Conservation (phyloP, 2,888 invertebrate species). For the Dolomedes plantarius region DNA sequence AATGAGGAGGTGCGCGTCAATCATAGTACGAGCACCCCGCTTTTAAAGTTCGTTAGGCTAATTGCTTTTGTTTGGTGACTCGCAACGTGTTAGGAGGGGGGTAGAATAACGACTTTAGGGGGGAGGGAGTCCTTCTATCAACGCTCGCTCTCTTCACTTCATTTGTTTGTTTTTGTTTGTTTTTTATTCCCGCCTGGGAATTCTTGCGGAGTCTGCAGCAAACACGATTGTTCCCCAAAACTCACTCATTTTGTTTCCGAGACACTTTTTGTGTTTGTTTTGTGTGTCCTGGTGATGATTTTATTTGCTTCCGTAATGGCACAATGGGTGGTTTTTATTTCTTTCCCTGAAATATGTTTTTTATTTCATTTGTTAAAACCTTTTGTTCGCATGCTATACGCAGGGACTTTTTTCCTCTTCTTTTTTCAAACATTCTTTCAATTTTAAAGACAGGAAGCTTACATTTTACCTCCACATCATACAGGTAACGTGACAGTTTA, state of each 20-base stretch:
- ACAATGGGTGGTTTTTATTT: slow-evolving; percentile 7
- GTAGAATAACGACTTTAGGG: slow-evolving; percentile 45
- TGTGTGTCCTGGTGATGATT: neutral
- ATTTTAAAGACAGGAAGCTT: too few relatives aligned
- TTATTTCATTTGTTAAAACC: neutral
- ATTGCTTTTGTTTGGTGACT: slow-evolving; percentile 71
- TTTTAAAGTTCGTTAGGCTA: slow-evolving; percentile 71
- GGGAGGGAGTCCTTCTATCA: slow-evolving; percentile 9
- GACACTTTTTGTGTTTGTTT: slow-evolving; percentile 2
- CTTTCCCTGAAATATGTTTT: neutral
- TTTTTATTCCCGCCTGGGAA: neutral
- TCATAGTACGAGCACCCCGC: slow-evolving; percentile 61
- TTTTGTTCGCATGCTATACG: too few relatives aligned
- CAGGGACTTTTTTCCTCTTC: too few relatives aligned
- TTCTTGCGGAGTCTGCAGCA: slow-evolving; percentile 3
- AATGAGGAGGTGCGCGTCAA: slow-evolving; percentile 69
- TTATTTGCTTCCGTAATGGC: slow-evolving; percentile 6
- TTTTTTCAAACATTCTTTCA: too few relatives aligned
- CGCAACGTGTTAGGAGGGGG: slow-evolving; percentile 59
- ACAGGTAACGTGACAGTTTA: too few relatives aligned
- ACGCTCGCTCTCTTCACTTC: slow-evolving; percentile 16
- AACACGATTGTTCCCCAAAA: slow-evolving; percentile 16
- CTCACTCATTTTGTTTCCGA: slow-evolving; percentile 1
- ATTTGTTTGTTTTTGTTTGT: neutral
- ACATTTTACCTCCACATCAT: too few relatives aligned